A percentile compares a stretch with the other conserved stretches of the same genome.
Conservation (phyloP, 2,797 vertebrate species). For the Liparis tanakae region DNA sequence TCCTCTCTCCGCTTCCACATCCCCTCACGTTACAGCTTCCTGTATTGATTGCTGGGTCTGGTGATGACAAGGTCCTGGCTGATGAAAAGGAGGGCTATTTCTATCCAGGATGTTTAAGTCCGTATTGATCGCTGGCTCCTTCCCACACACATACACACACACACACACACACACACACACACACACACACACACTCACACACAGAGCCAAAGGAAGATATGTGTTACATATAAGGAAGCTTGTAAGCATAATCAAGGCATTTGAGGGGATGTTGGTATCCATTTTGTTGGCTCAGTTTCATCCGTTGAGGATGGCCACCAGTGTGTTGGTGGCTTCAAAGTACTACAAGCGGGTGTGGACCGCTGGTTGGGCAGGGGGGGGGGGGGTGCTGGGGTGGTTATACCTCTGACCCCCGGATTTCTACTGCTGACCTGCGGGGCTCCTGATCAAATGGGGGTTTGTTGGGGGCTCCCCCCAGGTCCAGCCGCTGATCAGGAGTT, state of each 20-base stretch:
- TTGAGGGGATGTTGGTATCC: slow-evolving; percentile 29
- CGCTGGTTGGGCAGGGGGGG: slow-evolving; percentile 24
- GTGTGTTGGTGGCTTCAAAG: slow-evolving; percentile 27
- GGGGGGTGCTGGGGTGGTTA: slow-evolving; percentile 45
- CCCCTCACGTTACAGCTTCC: slow-evolving; percentile 78
- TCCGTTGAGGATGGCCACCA: slow-evolving; percentile 20
- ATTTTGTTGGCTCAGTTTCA: slow-evolving; percentile 41
- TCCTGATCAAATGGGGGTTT: slow-evolving; percentile 72
- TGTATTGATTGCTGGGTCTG: slow-evolving; percentile 78
- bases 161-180: slow-evolving; percentile 45
- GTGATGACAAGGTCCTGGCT: slow-evolving; percentile 71
- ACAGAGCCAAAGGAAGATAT: slow-evolving; percentile 47
- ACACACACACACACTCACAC: slow-evolving; percentile 20
- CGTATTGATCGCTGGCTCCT: slow-evolving; percentile 70
- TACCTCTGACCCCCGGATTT: slow-evolving; percentile 62
- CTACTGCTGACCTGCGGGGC: slow-evolving; percentile 67
- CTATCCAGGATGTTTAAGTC: slow-evolving; percentile 75
- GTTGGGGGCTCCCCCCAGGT: slow-evolving; percentile 52
- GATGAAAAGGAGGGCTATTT: slow-evolving; percentile 81
- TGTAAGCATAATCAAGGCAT: slow-evolving; percentile 39
- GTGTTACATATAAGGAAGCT: slow-evolving; percentile 59
- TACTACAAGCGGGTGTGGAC: slow-evolving; percentile 47
- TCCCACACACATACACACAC: slow-evolving; percentile 62
- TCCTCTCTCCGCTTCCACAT: slow-evolving; percentile 60
- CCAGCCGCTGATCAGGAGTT: slow-evolving; percentile 70